These are phyloP conservation scores for Perca fluviatilis DNA, from an alignment of 2,113 vertebrate genomes.

Conservation along the genomic window DNA sequence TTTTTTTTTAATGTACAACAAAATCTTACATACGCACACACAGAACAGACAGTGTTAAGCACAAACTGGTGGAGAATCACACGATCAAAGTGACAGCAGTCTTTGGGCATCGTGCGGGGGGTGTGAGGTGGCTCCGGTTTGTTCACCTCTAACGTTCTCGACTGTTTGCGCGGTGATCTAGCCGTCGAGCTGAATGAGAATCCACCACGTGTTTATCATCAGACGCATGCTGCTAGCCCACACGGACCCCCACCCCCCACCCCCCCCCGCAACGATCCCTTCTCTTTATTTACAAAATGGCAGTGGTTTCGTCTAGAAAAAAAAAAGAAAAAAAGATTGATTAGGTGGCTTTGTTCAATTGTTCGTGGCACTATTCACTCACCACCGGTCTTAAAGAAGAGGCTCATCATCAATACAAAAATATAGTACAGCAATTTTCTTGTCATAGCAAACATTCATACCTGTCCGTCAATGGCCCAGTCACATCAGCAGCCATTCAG, in stretches of 20 bases:
- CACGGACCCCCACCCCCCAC: neutral
- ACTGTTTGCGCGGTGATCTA: conserved; percentile 16
- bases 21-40: conserved; percentile 23
- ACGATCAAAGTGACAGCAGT: conserved; percentile 50
- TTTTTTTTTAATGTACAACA: conserved; percentile 40
- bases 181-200: conserved; percentile 15
- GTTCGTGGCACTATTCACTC: neutral
- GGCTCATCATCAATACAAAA: conserved; percentile 71
- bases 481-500: conserved; percentile 61
- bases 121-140: conserved; percentile 21
- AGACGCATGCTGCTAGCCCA: conserved; percentile 1
- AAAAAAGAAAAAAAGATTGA: neutral
- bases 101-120: neutral
- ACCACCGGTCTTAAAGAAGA: conserved; percentile 31
- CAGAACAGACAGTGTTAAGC: conserved; percentile 55
- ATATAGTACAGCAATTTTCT: conserved; percentile 77
- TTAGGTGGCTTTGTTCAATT: conserved; percentile 35
- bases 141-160: neutral
- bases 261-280: neutral
- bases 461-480: conserved; percentile 69
- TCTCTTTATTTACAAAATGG: conserved; percentile 64
- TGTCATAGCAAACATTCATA: conserved; percentile 81
- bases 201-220: neutral
- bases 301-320: conserved; percentile 60
- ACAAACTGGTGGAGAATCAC: conserved; percentile 42